phyloP scores from a whole-genome alignment of 2,113 vertebrate genomes.

The Thunnus maccoyii region DNA sequence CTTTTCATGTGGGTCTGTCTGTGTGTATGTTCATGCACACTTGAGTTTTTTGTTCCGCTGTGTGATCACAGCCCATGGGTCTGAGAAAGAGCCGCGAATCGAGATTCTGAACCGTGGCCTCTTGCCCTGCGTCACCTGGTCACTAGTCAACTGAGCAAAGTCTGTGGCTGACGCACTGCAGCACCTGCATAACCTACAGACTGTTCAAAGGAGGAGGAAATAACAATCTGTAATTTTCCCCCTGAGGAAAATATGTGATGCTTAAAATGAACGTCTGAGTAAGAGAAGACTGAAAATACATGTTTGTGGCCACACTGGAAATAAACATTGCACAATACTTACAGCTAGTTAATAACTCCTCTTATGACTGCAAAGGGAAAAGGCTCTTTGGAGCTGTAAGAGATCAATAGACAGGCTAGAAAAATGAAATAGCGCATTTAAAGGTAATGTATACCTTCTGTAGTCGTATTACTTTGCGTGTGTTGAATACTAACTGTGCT shows the following conservation, averaged over 20 bases:
- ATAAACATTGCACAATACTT: constrained; percentile 6
- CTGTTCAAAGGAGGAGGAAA: constrained; percentile 19
- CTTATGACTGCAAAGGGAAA: constrained; percentile 1
- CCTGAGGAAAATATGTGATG: constrained; percentile 7
- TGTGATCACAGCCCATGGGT: constrained; percentile 22
- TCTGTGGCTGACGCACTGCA: constrained; percentile 52
- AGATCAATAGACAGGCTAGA: constrained; percentile 13
- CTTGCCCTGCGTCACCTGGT: constrained; percentile 46
- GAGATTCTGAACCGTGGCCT: constrained; percentile 38
- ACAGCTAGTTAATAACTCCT: neutral
- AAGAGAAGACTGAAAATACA: constrained; percentile 1
- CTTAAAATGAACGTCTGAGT: constrained; percentile 17
- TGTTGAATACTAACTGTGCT: constrained; percentile 20
- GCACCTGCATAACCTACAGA: constrained; percentile 44
- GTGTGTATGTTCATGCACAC: constrained; percentile 21
- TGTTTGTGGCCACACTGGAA: constrained; percentile 13
- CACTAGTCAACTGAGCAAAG: constrained; percentile 35
- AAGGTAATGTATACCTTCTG: neutral
- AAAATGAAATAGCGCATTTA: constrained; percentile 23
- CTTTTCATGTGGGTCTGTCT: constrained; percentile 18
- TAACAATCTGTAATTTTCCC: constrained; percentile 28
- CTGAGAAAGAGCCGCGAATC: constrained; percentile 40
- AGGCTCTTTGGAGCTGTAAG: constrained; percentile 6
- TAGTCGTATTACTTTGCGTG: neutral
- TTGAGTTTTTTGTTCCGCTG: neutral